Evolutionary conservation across 2,113 vertebrate genomes (phyloP), one percentile per base, ranked within the genome.

Genomic region (Platichthys stellatus): DNA sequence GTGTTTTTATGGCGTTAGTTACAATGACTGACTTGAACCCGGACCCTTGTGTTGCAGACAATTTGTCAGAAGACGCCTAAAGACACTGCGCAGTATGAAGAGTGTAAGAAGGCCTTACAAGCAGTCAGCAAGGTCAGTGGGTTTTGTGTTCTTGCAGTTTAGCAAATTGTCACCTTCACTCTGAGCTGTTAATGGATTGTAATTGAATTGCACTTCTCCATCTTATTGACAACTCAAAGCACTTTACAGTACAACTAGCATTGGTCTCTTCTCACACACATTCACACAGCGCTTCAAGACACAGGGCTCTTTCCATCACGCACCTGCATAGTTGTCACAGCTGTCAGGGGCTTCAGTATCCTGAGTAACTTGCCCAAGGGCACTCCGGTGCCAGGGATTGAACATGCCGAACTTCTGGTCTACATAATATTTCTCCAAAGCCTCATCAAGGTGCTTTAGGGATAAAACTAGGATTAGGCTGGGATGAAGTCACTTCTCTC

Each of bases 11-110:
- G 0, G 21, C 47, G 11, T 15, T 51, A 28, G 67, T 21, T 1
- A 28, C 10, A 11, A 2, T 59, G 31, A 71, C 43, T 66, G 4
- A 71, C 67, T 28, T 68, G 8, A 28, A 0, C 28, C 20, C 20
- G 56, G 9, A 17, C 24, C 72, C 0, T 13, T 80, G 23, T 26
- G 43, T 94, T 95, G 26, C 92, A 99, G 98, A 98, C 97, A 7
- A 98, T 99, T 81, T 98, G 97, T 83, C 98, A 99, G 89, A 99
- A 99, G 90, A 98, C 96, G 0, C 91, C 95, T 0, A 98, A 97
- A 90, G 96, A 97, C 53, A 96, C 95, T 0, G 74, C 86, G 0
- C 95, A 94, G 71, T 97, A 97, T 0, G 96, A 98, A 78, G 88
- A 91, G 67, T 97, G 96, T 90, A 98, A 95, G 84, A 94, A 84